Evolutionary conservation across 2,797 vertebrate species (phyloP).

Genomic region (Phylloscopus collybita): DNA sequence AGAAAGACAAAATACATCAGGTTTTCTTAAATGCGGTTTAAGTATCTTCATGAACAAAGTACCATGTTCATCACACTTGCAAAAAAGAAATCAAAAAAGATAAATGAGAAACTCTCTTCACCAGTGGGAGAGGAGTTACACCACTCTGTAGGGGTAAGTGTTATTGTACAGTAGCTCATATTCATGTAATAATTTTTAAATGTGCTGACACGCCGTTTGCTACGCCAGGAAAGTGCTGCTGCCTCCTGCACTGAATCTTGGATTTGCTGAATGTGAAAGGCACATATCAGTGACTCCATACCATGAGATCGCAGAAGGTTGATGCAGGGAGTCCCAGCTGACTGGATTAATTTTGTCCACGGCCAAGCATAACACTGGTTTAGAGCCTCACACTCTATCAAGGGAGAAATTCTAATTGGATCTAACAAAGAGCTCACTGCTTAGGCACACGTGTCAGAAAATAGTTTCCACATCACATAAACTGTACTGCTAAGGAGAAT

Average conservation of each 20-base stretch:
- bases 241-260: conserved; percentile 10
- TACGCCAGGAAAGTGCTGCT: neutral
- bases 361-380: conserved; percentile 68
- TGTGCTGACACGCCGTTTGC: neutral
- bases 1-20: neutral
- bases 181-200: neutral
- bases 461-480: conserved; percentile 73
- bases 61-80: neutral
- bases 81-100: neutral
- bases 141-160: neutral
- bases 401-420: conserved; percentile 69
- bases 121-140: neutral
- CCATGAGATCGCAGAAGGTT: conserved; percentile 18
- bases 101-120: neutral
- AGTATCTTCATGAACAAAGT: neutral
- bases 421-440: conserved; percentile 68
- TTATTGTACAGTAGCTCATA: conserved; percentile 2
- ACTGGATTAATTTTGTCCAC: conserved; percentile 35
- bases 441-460: conserved; percentile 60
- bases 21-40: neutral
- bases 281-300: conserved; percentile 36
- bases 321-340: conserved; percentile 38
- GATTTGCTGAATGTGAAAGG: conserved; percentile 50
- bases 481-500: conserved; percentile 40
- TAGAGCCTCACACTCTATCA: conserved; percentile 55